Evolutionary conservation across 1,140 invertebrate species (phyloP), one percentile per base, ranked within the genome.

Genomic region (Phenacoccus solenopsis): DNA sequence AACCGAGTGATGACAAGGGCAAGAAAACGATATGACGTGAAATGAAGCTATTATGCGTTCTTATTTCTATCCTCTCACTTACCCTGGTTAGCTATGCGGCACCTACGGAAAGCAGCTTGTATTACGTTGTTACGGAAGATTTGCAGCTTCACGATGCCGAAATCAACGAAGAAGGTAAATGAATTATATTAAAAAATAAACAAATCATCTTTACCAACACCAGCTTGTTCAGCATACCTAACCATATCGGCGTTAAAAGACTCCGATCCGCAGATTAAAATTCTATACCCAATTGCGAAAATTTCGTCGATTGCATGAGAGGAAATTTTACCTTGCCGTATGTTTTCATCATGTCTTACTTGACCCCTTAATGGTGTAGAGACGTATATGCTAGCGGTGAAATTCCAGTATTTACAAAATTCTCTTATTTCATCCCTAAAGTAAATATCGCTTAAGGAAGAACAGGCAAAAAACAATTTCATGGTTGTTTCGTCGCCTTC

Each of bases 371-470:
- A 38, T 64, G 13, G 5, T n/a, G 3, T 64, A 24, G 59, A 64
- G 21, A 64, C 21, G 16, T 24, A 64, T 25, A 64, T 25, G 10
- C 25, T 20, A 64, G 59, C 59, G 21, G 3, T 27, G 25, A 64
- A 64, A 64, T 64, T 64, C 59, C 59, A 64, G 25, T 16, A 64
- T 64, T 27, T 64, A 64, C 22, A 64, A 27, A 64, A 64, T 16
- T 64, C 22, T 9, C 59, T 20, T 3, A 64, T 64, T 25, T 64
- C 25, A 1, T 64, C 3, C 25, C 59, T 64, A 24, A 64, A 64
- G 25, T 64, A 64, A 10, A 64, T 27, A 10, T 64, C 59, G 5
- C 25, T 64, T 4, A 25, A 20, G 2, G 59, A 24, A 16, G 10
- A 20, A 16, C 59, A 64, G 13, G 59, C 20, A 9, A 64, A 64